Conservation (phyloP, 1,140 invertebrate species). For the Heliothis subflexa region DNA sequence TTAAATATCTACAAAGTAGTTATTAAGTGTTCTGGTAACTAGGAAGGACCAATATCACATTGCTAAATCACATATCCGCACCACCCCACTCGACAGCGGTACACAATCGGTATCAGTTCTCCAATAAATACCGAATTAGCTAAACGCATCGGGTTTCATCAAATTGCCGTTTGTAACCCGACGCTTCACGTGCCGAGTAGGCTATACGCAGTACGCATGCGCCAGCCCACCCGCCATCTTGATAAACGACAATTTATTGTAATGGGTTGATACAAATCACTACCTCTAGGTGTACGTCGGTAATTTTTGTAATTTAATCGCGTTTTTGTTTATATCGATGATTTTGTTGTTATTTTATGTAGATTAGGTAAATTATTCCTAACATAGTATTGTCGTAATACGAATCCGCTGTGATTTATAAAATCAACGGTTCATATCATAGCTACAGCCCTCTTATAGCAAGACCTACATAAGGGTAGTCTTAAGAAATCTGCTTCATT, state of each 20-base stretch:
- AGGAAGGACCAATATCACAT: constrained; percentile 9
- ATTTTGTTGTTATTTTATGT: background rate
- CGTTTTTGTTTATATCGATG: background rate
- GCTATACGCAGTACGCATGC: constrained; percentile 26
- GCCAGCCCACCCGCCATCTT: constrained; percentile 33
- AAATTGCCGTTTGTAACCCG: constrained; percentile 38
- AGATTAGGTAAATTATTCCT: no score
- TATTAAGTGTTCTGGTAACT: background rate
- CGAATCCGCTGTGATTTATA: no score
- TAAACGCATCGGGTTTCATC: constrained; percentile 36
- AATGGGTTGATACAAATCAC: constrained; percentile 4
- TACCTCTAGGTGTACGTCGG: background rate
- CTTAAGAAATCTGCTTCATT: no score
- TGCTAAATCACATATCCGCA: background rate
- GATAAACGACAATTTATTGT: constrained; percentile 31
- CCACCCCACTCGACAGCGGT: constrained; percentile 3
- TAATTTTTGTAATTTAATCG: background rate
- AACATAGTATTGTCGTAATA: no score
- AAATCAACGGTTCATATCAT: no score
- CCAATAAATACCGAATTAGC: constrained; percentile 44
- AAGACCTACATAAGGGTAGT: no score
- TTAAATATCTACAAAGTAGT: background rate
- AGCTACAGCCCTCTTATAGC: no score
- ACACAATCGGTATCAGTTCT: constrained; percentile 20
- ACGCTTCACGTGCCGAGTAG: constrained; percentile 20